phyloP scores from a whole-genome alignment of 64 coral and sea anemone species.

The Pocillopora damicornis region DNA sequence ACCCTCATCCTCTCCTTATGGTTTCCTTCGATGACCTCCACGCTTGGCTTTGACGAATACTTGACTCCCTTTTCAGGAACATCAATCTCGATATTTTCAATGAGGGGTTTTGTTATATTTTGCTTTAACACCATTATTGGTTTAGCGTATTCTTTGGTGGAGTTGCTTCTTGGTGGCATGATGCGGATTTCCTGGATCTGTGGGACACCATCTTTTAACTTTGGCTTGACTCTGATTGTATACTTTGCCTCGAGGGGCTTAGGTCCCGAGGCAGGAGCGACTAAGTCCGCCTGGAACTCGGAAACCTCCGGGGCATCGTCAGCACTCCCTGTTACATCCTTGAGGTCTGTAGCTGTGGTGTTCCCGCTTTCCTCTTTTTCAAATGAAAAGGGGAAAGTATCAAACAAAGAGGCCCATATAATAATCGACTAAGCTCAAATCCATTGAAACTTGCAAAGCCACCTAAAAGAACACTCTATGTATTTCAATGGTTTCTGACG shows the following conservation, averaged over 20 bases:
- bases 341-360: background rate
- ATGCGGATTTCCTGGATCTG: constrained; percentile 73
- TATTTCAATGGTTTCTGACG: no score
- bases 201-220: constrained; percentile 56
- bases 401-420: no score
- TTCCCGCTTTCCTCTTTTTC: background rate
- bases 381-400: background rate
- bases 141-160: constrained; percentile 8
- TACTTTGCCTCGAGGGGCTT: constrained; percentile 70
- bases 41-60: constrained; percentile 57
- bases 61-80: constrained; percentile 54
- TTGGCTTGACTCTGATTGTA: constrained; percentile 62
- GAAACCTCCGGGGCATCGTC: constrained; percentile 18
- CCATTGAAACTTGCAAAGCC: no score
- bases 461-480: no score
- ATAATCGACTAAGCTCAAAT: no score
- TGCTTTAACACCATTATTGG: constrained; percentile 69
- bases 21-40: constrained; percentile 37
- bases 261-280: constrained; percentile 52
- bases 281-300: constrained; percentile 47
- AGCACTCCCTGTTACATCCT: background rate
- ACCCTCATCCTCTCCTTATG: constrained; percentile 19
- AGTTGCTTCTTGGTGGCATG: constrained; percentile 50
- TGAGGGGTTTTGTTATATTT: constrained; percentile 65
- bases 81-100: constrained; percentile 78